Conservation (phyloP, 1,140 invertebrate species). For the Stenopsyche tienmushanensis region DNA sequence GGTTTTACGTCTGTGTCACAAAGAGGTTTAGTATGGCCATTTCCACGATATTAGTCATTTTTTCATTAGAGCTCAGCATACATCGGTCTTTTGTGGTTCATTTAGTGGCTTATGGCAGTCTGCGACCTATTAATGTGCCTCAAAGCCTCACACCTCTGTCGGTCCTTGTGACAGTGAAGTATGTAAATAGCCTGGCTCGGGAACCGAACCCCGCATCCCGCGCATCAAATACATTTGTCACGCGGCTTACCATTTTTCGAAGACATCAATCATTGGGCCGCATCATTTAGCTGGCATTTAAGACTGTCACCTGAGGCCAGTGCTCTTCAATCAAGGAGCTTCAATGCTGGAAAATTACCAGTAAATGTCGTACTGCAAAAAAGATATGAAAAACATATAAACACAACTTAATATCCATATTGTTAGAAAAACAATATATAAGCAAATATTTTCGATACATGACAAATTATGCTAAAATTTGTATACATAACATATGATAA, state of each 20-base stretch:
- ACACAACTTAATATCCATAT: too few relatives aligned
- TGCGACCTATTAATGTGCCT: slow-evolving; percentile 21
- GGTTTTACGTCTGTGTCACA: too few relatives aligned
- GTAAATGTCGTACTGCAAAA: too few relatives aligned
- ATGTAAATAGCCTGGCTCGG: slow-evolving; percentile 24
- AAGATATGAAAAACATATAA: too few relatives aligned
- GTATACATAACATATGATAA: too few relatives aligned
- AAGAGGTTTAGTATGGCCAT: too few relatives aligned
- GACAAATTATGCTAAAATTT: too few relatives aligned
- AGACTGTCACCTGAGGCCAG: slow-evolving; percentile 35
- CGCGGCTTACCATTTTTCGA: slow-evolving; percentile 34
- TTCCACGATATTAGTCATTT: too few relatives aligned
- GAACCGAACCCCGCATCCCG: slow-evolving; percentile 18
- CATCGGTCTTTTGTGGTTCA: background rate
- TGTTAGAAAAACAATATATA: too few relatives aligned
- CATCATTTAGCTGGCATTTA: slow-evolving; percentile 36
- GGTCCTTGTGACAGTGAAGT: slow-evolving; percentile 20
- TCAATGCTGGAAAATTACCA: too few relatives aligned
- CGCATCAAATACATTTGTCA: slow-evolving; percentile 33
- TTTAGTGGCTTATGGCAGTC: slow-evolving; percentile 4
- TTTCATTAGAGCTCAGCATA: too few relatives aligned
- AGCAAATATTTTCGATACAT: too few relatives aligned
- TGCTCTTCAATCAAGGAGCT: slow-evolving; percentile 4
- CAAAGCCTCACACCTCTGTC: slow-evolving; percentile 18
- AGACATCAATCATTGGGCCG: slow-evolving; percentile 35